Evolutionary conservation across 2,113 vertebrate species (phyloP), one percentile per base, ranked within the genome.

Genomic region (Melozone crissalis): DNA sequence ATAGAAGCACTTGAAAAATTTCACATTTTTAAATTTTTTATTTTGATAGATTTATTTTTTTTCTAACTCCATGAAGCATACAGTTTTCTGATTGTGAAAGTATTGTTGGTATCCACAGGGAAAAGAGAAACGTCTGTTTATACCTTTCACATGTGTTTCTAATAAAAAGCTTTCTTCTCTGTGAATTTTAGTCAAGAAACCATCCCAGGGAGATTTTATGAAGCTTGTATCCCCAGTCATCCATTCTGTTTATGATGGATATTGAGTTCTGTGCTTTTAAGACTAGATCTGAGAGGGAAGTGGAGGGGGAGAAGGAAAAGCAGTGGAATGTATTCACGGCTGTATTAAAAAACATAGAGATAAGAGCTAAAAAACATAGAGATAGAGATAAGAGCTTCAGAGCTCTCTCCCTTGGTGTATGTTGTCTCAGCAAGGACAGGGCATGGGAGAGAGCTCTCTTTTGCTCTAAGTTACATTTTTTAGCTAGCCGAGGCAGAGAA

Each of bases 401-500:
- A 10, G 24, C 11, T 37, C 27, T 26, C 15, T 24, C 21, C 15
- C 21, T 33, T 0, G 0, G 12, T 41, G 7, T 0, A 1, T 15
- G 16, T 12, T 77, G 44, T 77, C 22, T 62, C 28, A 62, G 13
- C 44, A 51, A 3, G 6, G 35, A 33, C 6, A 62, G 13, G 17
- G 5, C 26, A 17, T 0, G 0, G 16, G 13, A 62, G 13, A 62
- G 57, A 39, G 12, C 7, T 77, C 28, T 49, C 13, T 16, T 26
- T 39, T 24, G 21, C 21, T 62, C 39, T 49, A 31, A 20, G 13
- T 26, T 49, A 23, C 5, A 1, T 17, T 30, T 30, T 61, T 24
- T 39, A 49, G 7, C 13, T 33, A 27, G 22, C 13, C 51, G 17
- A 41, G 13, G 35, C 21, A 62, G 17, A 51, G 5, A 26, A 33